Evolutionary conservation across 2,888 invertebrate genomes (phyloP).

Genomic region (Microchrysa polita): DNA sequence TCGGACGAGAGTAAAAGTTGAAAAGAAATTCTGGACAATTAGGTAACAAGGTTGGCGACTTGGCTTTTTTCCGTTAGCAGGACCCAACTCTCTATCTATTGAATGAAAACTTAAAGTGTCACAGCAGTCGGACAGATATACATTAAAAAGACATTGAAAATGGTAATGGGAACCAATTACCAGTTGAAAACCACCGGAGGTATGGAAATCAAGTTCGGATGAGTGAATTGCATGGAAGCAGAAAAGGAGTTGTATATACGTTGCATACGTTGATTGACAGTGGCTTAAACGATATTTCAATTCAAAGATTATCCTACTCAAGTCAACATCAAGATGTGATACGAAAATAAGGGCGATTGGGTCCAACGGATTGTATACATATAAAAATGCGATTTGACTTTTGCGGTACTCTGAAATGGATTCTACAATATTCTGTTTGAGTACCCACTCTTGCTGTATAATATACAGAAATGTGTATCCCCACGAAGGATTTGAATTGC

Average conservation of each 20-base stretch:
- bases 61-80: conserved; percentile 36
- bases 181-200: conserved; percentile 43
- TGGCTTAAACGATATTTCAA: conserved; percentile 50
- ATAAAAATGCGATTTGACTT: too few relatives aligned
- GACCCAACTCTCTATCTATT: background rate
- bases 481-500: conserved; percentile 23
- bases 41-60: conserved; percentile 34
- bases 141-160: conserved; percentile 43
- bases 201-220: conserved; percentile 47
- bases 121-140: background rate
- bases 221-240: conserved; percentile 31
- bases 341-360: too few relatives aligned
- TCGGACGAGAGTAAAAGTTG: conserved; percentile 41
- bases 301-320: conserved; percentile 43
- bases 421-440: background rate
- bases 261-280: conserved; percentile 49
- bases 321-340: background rate
- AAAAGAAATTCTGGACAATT: conserved; percentile 44
- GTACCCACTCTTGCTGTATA: background rate
- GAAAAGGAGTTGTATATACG: conserved; percentile 13
- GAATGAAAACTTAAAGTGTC: conserved; percentile 33
- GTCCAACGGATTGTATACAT: background rate
- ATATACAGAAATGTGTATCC: conserved; percentile 6
- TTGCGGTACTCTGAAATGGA: too few relatives aligned
- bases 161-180: conserved; percentile 43